Percentiles rank a stretch among this genome's conserved stretches.
Conservation (phyloP, 2,888 invertebrate species). For the Imbricaverruca yamaguchii region DNA sequence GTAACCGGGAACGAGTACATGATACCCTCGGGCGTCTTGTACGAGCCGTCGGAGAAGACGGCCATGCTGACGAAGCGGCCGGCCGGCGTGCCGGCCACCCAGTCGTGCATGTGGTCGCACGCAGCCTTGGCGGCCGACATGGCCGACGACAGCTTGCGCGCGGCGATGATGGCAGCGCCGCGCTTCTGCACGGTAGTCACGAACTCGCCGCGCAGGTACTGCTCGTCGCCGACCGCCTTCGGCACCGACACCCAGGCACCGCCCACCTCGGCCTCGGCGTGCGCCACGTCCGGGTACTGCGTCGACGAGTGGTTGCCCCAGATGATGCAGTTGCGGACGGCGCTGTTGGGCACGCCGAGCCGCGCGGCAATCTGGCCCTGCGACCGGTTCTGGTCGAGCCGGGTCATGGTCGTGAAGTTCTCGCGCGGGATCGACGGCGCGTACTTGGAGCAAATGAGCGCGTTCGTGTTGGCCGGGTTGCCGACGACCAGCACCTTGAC, state of each 20-base stretch:
- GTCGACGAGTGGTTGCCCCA: conserved; percentile 99
- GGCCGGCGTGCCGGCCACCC: conserved; percentile 78
- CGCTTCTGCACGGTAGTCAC: conserved; percentile 88
- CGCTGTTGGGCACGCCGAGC: conserved; percentile 52
- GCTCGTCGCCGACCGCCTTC: conserved; percentile 68
- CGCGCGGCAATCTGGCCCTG: conserved; percentile 39
- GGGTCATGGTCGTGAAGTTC: conserved; percentile 96
- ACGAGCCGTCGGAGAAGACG: conserved; percentile 91
- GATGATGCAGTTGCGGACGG: conserved; percentile 84
- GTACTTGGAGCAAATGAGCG: conserved; percentile 87
- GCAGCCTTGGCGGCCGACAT: conserved; percentile 99
- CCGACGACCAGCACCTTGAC: conserved; percentile 96
- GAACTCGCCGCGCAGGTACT: conserved; percentile 72
- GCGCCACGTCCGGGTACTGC: conserved; percentile 88
- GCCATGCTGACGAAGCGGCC: conserved; percentile 89
- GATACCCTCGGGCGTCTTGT: conserved; percentile 79
- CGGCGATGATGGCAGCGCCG: conserved; percentile 94
- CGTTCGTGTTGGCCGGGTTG: conserved; percentile 99
- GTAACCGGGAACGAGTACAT: conserved; percentile 94
- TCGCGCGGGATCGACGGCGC: conserved; percentile 91
- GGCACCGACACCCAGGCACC: conserved; percentile 53
- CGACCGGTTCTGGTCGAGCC: conserved; percentile 96
- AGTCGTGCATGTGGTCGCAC: conserved; percentile 93
- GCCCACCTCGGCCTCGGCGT: conserved; percentile 54
- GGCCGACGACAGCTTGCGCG: conserved; percentile 95